Evolutionary conservation across 2,797 vertebrate genomes (phyloP).

Genomic region (Vespertilio murinus): DNA sequence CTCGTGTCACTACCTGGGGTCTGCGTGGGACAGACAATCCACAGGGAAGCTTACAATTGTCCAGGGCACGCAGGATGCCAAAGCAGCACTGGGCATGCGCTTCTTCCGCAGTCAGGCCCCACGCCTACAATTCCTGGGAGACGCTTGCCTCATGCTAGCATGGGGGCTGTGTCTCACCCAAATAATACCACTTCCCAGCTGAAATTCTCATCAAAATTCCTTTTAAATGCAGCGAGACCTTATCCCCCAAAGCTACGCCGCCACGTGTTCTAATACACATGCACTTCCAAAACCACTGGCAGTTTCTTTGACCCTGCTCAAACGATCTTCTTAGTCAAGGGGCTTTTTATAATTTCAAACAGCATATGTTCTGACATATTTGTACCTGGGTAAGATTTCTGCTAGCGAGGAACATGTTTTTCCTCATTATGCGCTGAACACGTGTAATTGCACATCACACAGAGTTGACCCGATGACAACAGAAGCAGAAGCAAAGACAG

Average conservation of each 20-base stretch:
- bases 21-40: neutral
- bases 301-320: slow-evolving; percentile 6
- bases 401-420: neutral
- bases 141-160: neutral
- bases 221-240: neutral
- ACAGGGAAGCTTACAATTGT: neutral
- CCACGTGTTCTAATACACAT: neutral
- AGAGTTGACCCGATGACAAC: neutral
- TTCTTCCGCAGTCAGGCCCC: neutral
- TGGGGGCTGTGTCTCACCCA: neutral
- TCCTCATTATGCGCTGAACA: slow-evolving; percentile 20
- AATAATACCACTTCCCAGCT: neutral
- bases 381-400: neutral
- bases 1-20: neutral
- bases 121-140: neutral
- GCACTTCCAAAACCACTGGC: neutral
- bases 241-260: neutral
- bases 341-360: neutral
- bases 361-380: neutral
- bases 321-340: neutral
- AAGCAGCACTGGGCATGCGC: neutral
- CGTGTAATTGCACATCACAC: neutral
- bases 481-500: neutral
- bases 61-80: too few relatives aligned
- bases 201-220: neutral